Evolutionary conservation across 2,797 vertebrate genomes (phyloP).

Genomic region (Argya squamiceps): DNA sequence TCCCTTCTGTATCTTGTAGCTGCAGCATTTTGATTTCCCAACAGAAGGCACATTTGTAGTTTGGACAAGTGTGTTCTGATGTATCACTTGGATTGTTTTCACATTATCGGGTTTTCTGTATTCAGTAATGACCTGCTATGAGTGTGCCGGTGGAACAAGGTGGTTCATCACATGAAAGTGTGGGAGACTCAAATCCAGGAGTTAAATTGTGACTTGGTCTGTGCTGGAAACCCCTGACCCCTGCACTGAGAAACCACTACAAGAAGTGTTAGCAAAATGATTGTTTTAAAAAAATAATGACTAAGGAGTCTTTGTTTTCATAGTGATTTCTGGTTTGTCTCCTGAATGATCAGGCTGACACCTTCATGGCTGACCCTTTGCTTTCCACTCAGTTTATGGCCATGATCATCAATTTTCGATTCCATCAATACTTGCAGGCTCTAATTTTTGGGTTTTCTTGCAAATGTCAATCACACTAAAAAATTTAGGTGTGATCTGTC

Average conservation of each 20-base stretch:
- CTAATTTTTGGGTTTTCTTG: background rate
- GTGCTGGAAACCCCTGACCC: background rate
- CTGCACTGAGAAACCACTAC: background rate
- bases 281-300: fast-evolving
- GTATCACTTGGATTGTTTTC: background rate
- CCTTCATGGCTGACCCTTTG: background rate
- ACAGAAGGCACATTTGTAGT: background rate
- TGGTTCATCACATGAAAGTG: background rate
- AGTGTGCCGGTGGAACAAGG: background rate
- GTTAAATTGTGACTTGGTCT: background rate
- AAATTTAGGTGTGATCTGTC: background rate
- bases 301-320: background rate
- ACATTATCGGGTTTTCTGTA: background rate
- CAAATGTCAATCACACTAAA: background rate
- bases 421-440: background rate
- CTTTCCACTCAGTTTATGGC: background rate
- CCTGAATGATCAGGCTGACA: background rate
- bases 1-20: background rate
- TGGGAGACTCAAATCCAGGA: background rate
- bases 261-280: background rate
- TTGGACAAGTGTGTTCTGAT: background rate
- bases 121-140: background rate
- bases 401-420: background rate
- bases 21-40: background rate
- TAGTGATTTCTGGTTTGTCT: background rate